Evolutionary conservation across 92 coral and sea anemone genomes (phyloP).

Genomic region (Chrysogorgia sp.): DNA sequence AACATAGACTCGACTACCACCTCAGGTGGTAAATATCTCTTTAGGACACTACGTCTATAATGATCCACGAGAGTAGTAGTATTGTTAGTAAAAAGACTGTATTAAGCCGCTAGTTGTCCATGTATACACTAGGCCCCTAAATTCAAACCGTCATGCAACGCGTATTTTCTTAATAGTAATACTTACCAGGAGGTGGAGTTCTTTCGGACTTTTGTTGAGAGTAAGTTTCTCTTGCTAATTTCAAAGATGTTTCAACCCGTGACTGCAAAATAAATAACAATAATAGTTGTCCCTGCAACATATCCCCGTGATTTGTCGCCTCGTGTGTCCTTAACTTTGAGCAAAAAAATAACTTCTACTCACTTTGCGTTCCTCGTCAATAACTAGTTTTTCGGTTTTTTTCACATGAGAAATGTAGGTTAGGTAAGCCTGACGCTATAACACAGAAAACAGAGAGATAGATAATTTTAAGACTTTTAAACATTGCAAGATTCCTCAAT

Average conservation of each 20-base stretch:
- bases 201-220: slow-evolving; percentile 65
- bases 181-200: slow-evolving; percentile 45
- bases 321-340: too few relatives aligned
- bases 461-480: neutral
- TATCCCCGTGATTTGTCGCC: too few relatives aligned
- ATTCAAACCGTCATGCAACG: too few relatives aligned
- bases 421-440: slow-evolving; percentile 87
- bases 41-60: too few relatives aligned
- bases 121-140: too few relatives aligned
- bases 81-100: too few relatives aligned
- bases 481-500: too few relatives aligned
- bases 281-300: too few relatives aligned
- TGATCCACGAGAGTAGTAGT: too few relatives aligned
- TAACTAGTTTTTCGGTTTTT: slow-evolving; percentile 64
- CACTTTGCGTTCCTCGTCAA: slow-evolving; percentile 78
- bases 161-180: neutral
- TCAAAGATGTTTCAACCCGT: slow-evolving; percentile 74
- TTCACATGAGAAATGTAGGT: slow-evolving; percentile 90
- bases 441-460: neutral
- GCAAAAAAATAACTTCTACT: neutral
- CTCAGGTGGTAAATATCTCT: too few relatives aligned
- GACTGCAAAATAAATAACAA: slow-evolving; percentile 52
- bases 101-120: too few relatives aligned
- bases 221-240: slow-evolving; percentile 61
- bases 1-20: too few relatives aligned